Base-by-base conservation (phyloP, 2,888 invertebrate species). In the Drosophila eohydei region DNA sequence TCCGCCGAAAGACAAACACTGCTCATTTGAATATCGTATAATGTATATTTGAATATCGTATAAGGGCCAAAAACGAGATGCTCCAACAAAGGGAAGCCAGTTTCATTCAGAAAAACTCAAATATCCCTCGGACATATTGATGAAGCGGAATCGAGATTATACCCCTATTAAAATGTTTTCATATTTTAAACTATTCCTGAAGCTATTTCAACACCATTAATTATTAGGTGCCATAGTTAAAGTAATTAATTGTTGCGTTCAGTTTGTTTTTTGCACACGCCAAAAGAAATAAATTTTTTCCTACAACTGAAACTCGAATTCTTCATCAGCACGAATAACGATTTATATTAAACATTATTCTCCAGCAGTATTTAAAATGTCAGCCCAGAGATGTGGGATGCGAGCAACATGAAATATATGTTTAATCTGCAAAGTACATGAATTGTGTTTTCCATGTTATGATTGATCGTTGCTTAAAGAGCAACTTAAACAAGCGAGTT, bases 381-480 rank as follows among this genome's bases (percentile, higher is more conserved):
- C 78, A 78, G 51, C 75, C 74, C 71, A 75, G 66, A 54, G 78
- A 32, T 65, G 30, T 52, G 41, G 40, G 40, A 32, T 50, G 56
- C 21, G 26, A 58, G 38, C 46, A 50, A 46, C 63, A 51, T 57
- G 61, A 57, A 67, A 44, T 63, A 52, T 63, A 62, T 76, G 76
- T 73, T 64, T 56, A 76, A 73, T 76, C 64, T 68, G 55, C 72
- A 73, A 64, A 69, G 68, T 77, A 77, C 77, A 77, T 56, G 51
- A 77, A 73, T 44, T 76, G 63, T 68, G 38, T 26, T 60, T 51
- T 67, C 63, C 55, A 30, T 46, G 54, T 54, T 64, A 80, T 83
- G 83, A 84, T 84, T 84, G 83, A 84, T 86, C 82, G 83, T 74
- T 80, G 83, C 71, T 68, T 73, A 74, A 83, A 83, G 77, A 81